phyloP scores from a whole-genome alignment of 2,113 vertebrate species.

The Ctenomys sociabilis region DNA sequence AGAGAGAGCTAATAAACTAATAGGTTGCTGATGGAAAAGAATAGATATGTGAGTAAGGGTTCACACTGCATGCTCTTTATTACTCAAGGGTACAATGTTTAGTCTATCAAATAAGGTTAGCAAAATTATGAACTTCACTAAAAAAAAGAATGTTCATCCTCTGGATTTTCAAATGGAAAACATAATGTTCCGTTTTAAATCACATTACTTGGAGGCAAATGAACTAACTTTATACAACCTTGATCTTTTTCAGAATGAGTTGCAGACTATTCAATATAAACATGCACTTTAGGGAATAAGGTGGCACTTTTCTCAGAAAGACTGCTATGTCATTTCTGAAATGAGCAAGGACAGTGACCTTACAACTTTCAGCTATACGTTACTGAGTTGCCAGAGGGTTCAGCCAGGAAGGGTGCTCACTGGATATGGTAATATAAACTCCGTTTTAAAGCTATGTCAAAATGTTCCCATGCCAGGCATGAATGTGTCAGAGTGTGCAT shows the following conservation, averaged over 20 bases:
- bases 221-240: conserved; percentile 27
- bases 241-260: conserved; percentile 15
- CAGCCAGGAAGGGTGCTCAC: background rate
- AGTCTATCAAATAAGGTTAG: conserved; percentile 16
- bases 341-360: background rate
- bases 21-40: background rate
- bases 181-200: conserved; percentile 28
- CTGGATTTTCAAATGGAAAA: conserved; percentile 34
- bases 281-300: background rate
- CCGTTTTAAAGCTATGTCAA: conserved; percentile 1
- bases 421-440: background rate
- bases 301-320: conserved; percentile 32
- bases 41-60: background rate
- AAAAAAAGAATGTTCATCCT: background rate
- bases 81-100: background rate
- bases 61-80: background rate
- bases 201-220: conserved; percentile 44
- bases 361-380: background rate
- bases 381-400: background rate
- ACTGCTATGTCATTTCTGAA: background rate
- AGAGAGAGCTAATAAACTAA: conserved; percentile 26
- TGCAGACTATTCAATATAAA: conserved; percentile 42
- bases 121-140: conserved; percentile 6
- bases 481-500: background rate
- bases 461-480: background rate